Percentiles rank a stretch among this genome's conserved stretches.
phyloP scores from a whole-genome alignment of 30 jellyfish, hydroid and myxozoan species.

The Catostylus mosaicus region DNA sequence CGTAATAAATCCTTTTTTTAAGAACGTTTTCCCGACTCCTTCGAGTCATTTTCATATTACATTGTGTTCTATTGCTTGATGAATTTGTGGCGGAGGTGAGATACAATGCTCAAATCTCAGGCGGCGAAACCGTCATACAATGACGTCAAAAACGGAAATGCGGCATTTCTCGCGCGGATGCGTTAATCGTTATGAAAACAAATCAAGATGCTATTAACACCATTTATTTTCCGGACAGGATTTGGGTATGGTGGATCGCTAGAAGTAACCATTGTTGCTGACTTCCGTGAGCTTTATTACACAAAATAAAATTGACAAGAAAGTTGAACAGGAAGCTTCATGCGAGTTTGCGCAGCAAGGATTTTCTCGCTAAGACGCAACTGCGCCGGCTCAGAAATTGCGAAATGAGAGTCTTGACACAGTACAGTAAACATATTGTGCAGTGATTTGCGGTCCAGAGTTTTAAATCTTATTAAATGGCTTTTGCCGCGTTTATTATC shows the following conservation, averaged over 20 bases:
- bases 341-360: neutral
- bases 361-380: neutral
- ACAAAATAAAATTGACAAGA: no score
- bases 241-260: neutral
- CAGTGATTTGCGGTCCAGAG: no score
- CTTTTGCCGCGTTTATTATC: neutral
- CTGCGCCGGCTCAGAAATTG: neutral
- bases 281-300: slow-evolving; percentile 5
- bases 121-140: neutral
- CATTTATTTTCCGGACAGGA: slow-evolving; percentile 21
- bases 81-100: neutral
- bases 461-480: no score
- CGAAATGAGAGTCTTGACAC: no score
- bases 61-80: no score
- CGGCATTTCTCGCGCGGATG: slow-evolving; percentile 17
- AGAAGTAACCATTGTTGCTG: slow-evolving; percentile 1
- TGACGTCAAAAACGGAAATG: slow-evolving; percentile 11
- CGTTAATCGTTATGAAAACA: slow-evolving; percentile 2
- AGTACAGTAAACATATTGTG: no score
- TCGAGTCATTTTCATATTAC: no score
- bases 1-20: no score
- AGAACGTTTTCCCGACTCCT: no score
- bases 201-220: slow-evolving; percentile 3
- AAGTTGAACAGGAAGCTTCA: neutral
- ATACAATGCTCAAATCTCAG: neutral